Evolutionary conservation across 2,797 vertebrate genomes (phyloP), one percentile per base, ranked within the genome.

Genomic region (Ambastaia sidthimunki): DNA sequence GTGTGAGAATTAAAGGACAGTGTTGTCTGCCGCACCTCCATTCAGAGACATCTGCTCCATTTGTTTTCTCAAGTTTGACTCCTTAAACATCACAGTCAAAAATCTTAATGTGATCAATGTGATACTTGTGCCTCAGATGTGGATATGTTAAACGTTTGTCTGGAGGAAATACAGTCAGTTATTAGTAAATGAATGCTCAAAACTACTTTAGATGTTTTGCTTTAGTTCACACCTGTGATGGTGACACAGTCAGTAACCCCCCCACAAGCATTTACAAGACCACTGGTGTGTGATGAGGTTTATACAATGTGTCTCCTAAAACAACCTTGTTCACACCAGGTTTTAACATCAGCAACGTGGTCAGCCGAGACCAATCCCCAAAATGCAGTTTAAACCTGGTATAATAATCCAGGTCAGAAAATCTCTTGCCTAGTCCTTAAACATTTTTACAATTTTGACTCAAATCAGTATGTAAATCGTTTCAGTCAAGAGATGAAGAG

Each of bases 221-320:
- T 18, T 2, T 44, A 78, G 13, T 34, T 71, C 7, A 77, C 55
- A 60, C 31, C 63, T 54, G 16, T 54, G 50, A 18, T 54, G 50
- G 18, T 57, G 57, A 31, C 54, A 60, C 23, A 19, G 37, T 71
- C 37, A 9, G 9, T 23, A 50, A 62, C 59, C 41, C 23, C 37
- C 54, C 52, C 65, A 57, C 18, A 68, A 7, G 52, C 9, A 21
- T 48, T 76, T 1, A 11, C 74, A 10, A 67, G 50, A 16, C 55
- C 16, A 66, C 66, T n/a, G 63, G 34, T 19, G 60, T 28, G 50
- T 57, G 74, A 57, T 44, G 25, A 41, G 13, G 10, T 18, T 66
- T 19, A 76, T 57, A 31, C 19, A 54, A 9, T 12, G 21, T 28
- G 16, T 6, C 7, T 16, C 4, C 16, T 44, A 18, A 9, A 19